Evolutionary conservation across 2,113 vertebrate genomes (phyloP), one percentile per base, ranked within the genome.

Genomic region (Eleginops maclovinus): DNA sequence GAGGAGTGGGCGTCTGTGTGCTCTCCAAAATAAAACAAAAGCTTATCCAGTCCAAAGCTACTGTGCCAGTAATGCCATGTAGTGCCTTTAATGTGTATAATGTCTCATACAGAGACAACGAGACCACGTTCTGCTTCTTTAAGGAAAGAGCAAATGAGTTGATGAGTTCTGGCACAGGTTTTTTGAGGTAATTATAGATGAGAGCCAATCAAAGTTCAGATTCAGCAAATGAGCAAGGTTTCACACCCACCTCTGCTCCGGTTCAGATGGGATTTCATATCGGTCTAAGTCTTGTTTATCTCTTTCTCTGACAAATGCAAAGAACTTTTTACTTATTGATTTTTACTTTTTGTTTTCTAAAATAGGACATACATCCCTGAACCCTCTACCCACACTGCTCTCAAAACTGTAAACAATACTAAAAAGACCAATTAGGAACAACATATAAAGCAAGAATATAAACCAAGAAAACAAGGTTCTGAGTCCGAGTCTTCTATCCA

Each of bases 221-320:
- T 77, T 80, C 44, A 82, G 59, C 78, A 86, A 90, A 85, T 77
- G 73, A 82, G 66, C 62, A 24, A 36, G 51, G 63, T 50, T 82
- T 83, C 68, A 49, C 63, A 26, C 16, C 62, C 28, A 14, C 55
- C 63, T 58, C 82, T 84, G 67, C 72, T 76, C 43, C 16, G 66
- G 83, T 61, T 86, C 88, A 66, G 69, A 56, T 55, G 68, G 61
- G 77, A 80, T 28, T 72, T 84, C 53, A 10, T 46, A 55, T 80
- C 49, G 24, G 58, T 19, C 1, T 4, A 46, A 64, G 62, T 22
- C 26, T 66, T 64, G 60, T 77, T 89, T 49, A 43, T 81, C 17
- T 26, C 49, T 43, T 44, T 70, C 16, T 81, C 19, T 72, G 51
- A 51, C 16, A 31, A 7, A 40, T 0, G 6, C 49, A 49, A 22